Evolutionary conservation across 2,888 invertebrate species (phyloP).

Genomic region (Abrostola triplasia): DNA sequence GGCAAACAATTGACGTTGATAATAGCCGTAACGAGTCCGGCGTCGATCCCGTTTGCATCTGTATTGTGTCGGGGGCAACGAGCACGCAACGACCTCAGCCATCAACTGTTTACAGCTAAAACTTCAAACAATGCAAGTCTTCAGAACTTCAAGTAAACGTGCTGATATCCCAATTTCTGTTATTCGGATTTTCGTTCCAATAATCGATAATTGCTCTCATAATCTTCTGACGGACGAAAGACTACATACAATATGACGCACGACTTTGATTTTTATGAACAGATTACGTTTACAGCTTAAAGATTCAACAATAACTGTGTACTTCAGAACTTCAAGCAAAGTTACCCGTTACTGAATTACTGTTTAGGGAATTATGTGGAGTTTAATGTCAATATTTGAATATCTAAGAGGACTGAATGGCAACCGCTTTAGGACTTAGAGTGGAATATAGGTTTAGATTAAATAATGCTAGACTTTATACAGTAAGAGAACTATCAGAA

Average conservation of each 20-base stretch:
- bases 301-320: conserved; percentile 8
- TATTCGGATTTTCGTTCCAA: not conserved
- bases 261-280: conserved; percentile 14
- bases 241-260: conserved; percentile 18
- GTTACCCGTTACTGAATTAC: conserved; percentile 8
- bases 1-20: conserved; percentile 77
- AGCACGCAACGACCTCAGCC: conserved; percentile 66
- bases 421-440: not conserved
- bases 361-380: conserved; percentile 12
- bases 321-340: conserved; percentile 16
- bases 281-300: conserved; percentile 11
- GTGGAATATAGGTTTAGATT: not conserved
- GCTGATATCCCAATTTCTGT: conserved; percentile 26
- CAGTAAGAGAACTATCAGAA: too few relatives aligned
- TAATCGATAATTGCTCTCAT: conserved; percentile 11
- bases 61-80: conserved; percentile 73
- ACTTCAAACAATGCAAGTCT: conserved; percentile 48
- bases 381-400: conserved; percentile 7
- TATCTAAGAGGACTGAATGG: not conserved
- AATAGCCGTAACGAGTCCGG: conserved; percentile 80
- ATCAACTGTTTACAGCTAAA: conserved; percentile 54
- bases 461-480: too few relatives aligned
- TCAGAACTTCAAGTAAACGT: conserved; percentile 38
- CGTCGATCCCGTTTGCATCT: conserved; percentile 74
- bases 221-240: conserved; percentile 16